Evolutionary conservation across 2,888 invertebrate genomes (phyloP), one percentile per base, ranked within the genome.

Genomic region (Marasmarcha lunaedactyla): DNA sequence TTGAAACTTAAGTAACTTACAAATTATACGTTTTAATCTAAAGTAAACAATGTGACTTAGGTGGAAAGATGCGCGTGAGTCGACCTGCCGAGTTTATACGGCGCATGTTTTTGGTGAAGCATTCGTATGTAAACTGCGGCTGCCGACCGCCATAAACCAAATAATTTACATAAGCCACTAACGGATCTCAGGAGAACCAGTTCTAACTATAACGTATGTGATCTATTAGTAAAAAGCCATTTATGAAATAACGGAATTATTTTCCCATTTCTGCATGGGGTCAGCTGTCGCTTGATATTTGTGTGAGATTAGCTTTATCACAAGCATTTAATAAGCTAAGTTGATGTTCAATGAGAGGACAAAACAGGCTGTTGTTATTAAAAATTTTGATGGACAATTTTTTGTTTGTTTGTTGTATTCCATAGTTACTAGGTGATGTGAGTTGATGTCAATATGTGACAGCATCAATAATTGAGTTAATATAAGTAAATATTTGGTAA

Each of bases 161-260:
- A 69, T 67, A 59, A 81, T 81, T 81, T 70, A 78, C 79, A 81
- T 81, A 79, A 73, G 68, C 78, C 69, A 69, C 72, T 81, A 83
- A 81, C 81, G 81, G 81, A 77, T 78, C 79, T 79, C 72, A 65
- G 65, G 55, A 63, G 59, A 79, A 83, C 81, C 71, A 64, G 83
- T 83, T 71, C 54, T 52, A 46, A 63, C 70, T 71, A 69, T 72
- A 76, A 79, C 78, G 74, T 58, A 55, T 50, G 79, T 83, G 81
- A 79, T 81, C 74, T 81, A 81, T 79, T 79, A 79, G 79, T 79
- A 74, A 79, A 81, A 79, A 76, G 71, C 68, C 71, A 59, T 30
- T 30, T n/a, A 30, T 11, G 11, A 10, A 30, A 3, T 11, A 30
- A 30, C 30, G 30, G 30, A 9, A 10, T 30, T 30, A 7, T 30